Conservation (phyloP, 2,113 vertebrate genomes). For the Ptychochromis oligacanthus region DNA sequence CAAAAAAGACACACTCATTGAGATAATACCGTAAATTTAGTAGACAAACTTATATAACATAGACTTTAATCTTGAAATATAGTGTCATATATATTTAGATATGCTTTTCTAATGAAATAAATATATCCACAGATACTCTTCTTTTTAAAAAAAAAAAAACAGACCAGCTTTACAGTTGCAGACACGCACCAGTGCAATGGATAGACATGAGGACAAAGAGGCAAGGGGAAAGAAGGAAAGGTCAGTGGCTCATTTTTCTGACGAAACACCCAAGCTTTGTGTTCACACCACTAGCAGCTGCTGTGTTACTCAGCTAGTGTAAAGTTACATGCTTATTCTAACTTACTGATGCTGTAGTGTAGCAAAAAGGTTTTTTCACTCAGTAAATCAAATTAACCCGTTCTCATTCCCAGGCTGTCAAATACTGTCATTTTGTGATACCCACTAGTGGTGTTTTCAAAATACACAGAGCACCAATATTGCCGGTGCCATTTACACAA, state of each 20-base stretch:
- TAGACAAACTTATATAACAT: conserved; percentile 78
- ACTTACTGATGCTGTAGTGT: not conserved
- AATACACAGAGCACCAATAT: not conserved
- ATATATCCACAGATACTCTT: conserved; percentile 73
- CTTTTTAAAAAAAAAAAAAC: conserved; percentile 55
- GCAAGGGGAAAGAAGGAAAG: conserved; percentile 18
- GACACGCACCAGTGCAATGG: conserved; percentile 75
- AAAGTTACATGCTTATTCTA: not conserved
- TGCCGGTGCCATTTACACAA: not conserved
- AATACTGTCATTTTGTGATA: too few relatives aligned
- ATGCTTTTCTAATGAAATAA: conserved; percentile 75
- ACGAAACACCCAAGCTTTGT: conserved; percentile 5
- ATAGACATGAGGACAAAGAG: conserved; percentile 50
- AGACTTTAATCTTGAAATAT: conserved; percentile 76
- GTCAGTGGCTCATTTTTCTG: conserved; percentile 18
- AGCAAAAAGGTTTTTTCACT: not conserved
- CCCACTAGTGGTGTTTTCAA: too few relatives aligned
- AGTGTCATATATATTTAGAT: conserved; percentile 77
- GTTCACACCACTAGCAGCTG: conserved; percentile 41
- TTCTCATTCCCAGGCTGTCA: not conserved
- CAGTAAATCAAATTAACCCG: not conserved
- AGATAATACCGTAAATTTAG: conserved; percentile 77
- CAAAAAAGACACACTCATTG: conserved; percentile 76
- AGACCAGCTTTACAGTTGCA: conserved; percentile 71
- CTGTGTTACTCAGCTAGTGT: not conserved